Percentiles rank a stretch among this genome's conserved stretches.
Evolutionary conservation across 2,113 vertebrate genomes (phyloP).

Genomic region (Apodemus speciosus): DNA sequence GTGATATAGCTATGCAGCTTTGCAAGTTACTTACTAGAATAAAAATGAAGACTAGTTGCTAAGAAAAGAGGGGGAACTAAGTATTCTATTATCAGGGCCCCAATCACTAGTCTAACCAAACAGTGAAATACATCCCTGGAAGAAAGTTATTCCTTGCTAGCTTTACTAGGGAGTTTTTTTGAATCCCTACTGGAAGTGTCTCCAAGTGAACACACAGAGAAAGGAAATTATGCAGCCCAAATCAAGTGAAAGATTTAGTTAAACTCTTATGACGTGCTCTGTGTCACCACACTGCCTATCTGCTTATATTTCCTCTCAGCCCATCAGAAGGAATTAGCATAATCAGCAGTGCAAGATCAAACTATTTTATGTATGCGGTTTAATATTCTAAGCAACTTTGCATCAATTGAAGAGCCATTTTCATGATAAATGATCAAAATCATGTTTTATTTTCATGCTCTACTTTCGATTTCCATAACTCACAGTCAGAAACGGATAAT

Average conservation of each 20-base stretch:
- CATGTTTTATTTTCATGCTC: slow-evolving; percentile 48
- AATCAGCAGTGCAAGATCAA: slow-evolving; percentile 55
- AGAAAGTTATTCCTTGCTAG: background rate
- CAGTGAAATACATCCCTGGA: background rate
- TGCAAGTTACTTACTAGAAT: background rate
- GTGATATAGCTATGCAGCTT: background rate
- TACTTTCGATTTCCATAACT: slow-evolving; percentile 46
- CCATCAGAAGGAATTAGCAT: slow-evolving; percentile 57
- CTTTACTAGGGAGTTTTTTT: slow-evolving; percentile 37
- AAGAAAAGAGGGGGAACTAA: background rate
- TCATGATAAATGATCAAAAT: slow-evolving; percentile 58
- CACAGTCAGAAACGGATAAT: slow-evolving; percentile 25
- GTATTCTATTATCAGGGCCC: background rate
- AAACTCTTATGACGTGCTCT: slow-evolving; percentile 34
- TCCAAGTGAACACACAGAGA: slow-evolving; percentile 37
- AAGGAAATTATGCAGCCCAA: slow-evolving; percentile 54
- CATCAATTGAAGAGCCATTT: slow-evolving; percentile 37
- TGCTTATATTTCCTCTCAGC: slow-evolving; percentile 45
- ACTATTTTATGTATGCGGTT: slow-evolving; percentile 47
- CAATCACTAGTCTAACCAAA: background rate
- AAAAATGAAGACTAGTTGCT: background rate
- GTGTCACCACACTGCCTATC: background rate
- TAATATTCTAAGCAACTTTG: slow-evolving; percentile 45
- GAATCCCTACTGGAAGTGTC: background rate
- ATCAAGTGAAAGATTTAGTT: slow-evolving; percentile 59